Evolutionary conservation across 2,888 invertebrate species (phyloP).

Genomic region (Hipparchia semele): DNA sequence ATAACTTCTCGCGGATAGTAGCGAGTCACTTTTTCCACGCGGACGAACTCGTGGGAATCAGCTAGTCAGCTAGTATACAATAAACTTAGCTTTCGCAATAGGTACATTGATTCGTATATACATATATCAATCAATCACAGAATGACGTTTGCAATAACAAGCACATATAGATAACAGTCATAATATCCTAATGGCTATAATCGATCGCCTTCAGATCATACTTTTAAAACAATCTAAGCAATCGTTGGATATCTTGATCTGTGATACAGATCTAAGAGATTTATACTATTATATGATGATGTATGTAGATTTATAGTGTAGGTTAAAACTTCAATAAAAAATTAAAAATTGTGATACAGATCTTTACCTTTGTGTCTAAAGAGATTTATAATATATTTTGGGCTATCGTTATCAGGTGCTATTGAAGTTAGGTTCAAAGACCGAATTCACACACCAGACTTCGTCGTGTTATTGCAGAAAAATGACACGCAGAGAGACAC

Average conservation of each 20-base stretch:
- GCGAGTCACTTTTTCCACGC: too few species aligned
- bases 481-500: too few species aligned
- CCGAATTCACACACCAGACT: too few species aligned
- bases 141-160: conserved; percentile 1
- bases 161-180: background rate
- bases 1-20: too few species aligned
- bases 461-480: too few species aligned
- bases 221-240: conserved; percentile 6
- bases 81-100: background rate
- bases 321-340: too few species aligned
- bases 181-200: conserved; percentile 16
- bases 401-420: background rate
- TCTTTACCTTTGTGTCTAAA: background rate
- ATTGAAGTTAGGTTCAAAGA: background rate
- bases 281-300: too few species aligned
- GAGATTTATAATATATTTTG: background rate
- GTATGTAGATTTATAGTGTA: too few species aligned
- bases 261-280: conserved; percentile 9
- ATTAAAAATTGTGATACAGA: conserved; percentile 10
- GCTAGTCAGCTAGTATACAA: background rate
- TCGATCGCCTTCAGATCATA: conserved; percentile 15
- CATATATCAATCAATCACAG: conserved; percentile 4
- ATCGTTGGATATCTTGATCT: conserved; percentile 7
- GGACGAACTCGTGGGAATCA: too few species aligned
- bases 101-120: background rate